Evolutionary conservation across 2,797 vertebrate genomes (phyloP).

Genomic region (Gastrophryne carolinensis): DNA sequence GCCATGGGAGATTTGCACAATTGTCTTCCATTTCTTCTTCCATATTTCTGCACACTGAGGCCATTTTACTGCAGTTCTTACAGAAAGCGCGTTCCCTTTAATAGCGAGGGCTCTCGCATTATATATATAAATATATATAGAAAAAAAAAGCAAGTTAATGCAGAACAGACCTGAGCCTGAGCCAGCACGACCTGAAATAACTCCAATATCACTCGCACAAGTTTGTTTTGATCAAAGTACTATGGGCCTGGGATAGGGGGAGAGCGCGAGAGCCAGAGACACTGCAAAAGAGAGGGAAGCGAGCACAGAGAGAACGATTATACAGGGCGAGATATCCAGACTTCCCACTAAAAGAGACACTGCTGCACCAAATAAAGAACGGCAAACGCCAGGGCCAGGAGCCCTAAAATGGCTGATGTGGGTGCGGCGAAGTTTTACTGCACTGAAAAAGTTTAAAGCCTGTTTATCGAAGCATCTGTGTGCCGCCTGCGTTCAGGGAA

Average conservation of each 20-base stretch:
- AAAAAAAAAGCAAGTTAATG: slow-evolving; percentile 66
- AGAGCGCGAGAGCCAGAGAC: slow-evolving; percentile 14
- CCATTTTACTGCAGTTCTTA: not conserved
- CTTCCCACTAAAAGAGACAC: not conserved
- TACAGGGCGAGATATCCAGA: not conserved
- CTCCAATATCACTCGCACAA: slow-evolving; percentile 68
- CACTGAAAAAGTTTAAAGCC: too few relatives aligned
- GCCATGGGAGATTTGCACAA: too few relatives aligned
- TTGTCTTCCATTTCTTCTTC: too few relatives aligned
- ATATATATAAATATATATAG: slow-evolving; percentile 45
- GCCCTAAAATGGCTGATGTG: too few relatives aligned
- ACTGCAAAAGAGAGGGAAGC: not conserved
- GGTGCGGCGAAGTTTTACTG: too few relatives aligned
- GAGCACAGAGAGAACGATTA: not conserved
- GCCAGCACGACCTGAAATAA: slow-evolving; percentile 67
- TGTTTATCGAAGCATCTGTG: too few relatives aligned
- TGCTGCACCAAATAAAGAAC: not conserved
- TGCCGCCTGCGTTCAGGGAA: slow-evolving; percentile 30
- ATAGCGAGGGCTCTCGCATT: slow-evolving; percentile 9
- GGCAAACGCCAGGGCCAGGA: too few relatives aligned
- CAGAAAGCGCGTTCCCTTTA: slow-evolving; percentile 38
- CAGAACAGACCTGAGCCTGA: slow-evolving; percentile 63
- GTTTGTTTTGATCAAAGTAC: slow-evolving; percentile 65
- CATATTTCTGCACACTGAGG: too few relatives aligned
- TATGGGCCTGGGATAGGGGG: slow-evolving; percentile 54